These are phyloP conservation scores for Lepidocyrtinus sp. DNA, from an alignment of 2,888 invertebrate genomes.

Conservation along the genomic window DNA sequence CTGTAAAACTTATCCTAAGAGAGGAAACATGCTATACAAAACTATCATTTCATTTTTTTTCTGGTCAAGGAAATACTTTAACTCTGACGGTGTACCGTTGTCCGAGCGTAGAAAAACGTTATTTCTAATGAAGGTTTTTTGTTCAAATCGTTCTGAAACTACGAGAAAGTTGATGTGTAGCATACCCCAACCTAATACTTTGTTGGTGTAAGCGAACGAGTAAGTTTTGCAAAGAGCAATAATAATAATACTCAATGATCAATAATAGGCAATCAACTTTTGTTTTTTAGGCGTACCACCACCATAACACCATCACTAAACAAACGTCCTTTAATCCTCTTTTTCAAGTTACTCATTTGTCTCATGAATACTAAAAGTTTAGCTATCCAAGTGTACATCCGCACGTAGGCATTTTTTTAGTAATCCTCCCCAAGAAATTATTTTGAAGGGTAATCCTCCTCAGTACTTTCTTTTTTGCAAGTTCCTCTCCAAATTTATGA, in stretches of 20 bases:
- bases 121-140: conserved; percentile 47
- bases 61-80: conserved; percentile 60
- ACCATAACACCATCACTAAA: not conserved
- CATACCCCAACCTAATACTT: conserved; percentile 12
- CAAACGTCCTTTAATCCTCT: conserved; percentile 6
- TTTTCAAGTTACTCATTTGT: not conserved
- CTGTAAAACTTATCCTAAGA: conserved; percentile 18
- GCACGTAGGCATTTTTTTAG: too few relatives aligned
- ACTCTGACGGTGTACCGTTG: conserved; percentile 53
- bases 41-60: conserved; percentile 24
- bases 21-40: conserved; percentile 7
- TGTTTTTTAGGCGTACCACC: not conserved
- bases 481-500: not conserved
- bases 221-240: conserved; percentile 14
- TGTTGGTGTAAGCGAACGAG: not conserved
- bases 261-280: conserved; percentile 20
- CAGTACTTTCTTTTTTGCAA: too few relatives aligned
- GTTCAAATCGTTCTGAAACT: conserved; percentile 24
- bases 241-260: conserved; percentile 10
- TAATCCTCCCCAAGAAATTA: too few relatives aligned
- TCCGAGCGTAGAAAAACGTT: conserved; percentile 52
- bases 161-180: conserved; percentile 21
- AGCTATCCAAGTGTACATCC: too few relatives aligned
- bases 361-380: too few relatives aligned
- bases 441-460: too few relatives aligned